These are phyloP conservation scores for Ictidomys tridecemlineatus DNA, from an alignment of 2,113 vertebrate genomes.

Conservation along the genomic window DNA sequence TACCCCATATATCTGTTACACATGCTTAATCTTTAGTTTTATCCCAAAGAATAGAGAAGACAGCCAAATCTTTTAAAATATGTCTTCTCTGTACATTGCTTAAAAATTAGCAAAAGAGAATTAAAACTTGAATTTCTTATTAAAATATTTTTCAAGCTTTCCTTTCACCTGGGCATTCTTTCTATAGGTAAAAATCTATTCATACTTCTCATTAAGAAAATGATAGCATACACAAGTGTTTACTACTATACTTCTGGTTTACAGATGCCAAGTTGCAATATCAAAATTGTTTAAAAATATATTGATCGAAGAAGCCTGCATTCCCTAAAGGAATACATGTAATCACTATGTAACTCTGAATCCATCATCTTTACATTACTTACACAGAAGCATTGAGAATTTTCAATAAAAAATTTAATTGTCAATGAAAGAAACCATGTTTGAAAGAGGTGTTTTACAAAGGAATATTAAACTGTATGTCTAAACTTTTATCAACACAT, in stretches of 20 bases:
- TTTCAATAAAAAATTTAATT: conserved; percentile 53
- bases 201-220: conserved; percentile 66
- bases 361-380: conserved; percentile 66
- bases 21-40: background rate
- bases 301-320: conserved; percentile 39
- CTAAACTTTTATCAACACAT: background rate
- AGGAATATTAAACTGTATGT: background rate
- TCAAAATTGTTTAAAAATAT: conserved; percentile 57
- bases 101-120: conserved; percentile 1
- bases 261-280: background rate
- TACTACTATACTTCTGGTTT: conserved; percentile 24
- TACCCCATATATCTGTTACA: background rate
- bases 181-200: background rate
- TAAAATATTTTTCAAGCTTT: background rate
- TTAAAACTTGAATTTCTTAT: background rate
- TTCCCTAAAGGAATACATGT: conserved; percentile 49
- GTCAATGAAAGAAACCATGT: background rate
- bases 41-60: background rate
- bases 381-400: conserved; percentile 1
- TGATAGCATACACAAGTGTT: background rate
- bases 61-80: background rate
- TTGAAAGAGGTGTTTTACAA: background rate
- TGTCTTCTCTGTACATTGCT: background rate
- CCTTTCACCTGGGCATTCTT: background rate
- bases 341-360: conserved; percentile 15